Evolutionary conservation across 2,888 invertebrate genomes (phyloP).

Genomic region (Drosophila ezoana): DNA sequence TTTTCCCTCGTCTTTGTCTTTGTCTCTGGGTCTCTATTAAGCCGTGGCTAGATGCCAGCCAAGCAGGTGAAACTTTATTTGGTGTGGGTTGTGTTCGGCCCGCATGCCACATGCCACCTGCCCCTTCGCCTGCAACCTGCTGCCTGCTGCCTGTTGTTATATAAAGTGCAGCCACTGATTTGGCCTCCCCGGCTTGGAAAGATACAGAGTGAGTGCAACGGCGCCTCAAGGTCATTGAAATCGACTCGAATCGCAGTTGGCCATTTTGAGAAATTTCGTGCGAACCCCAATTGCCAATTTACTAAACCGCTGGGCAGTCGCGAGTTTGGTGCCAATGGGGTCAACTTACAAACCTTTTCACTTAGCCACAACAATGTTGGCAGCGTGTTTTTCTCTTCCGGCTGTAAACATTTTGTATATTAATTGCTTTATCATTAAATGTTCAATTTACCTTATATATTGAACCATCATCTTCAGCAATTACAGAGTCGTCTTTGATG

Average conservation of each 20-base stretch:
- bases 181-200: slow-evolving; percentile 32
- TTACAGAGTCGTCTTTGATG: neutral
- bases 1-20: slow-evolving; percentile 42
- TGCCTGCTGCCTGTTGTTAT: slow-evolving; percentile 40
- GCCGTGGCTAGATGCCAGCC: slow-evolving; percentile 50
- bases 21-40: slow-evolving; percentile 22
- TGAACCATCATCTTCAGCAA: slow-evolving; percentile 3
- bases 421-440: slow-evolving; percentile 21
- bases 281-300: slow-evolving; percentile 39
- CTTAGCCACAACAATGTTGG: slow-evolving; percentile 5
- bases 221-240: slow-evolving; percentile 78
- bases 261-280: slow-evolving; percentile 24
- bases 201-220: slow-evolving; percentile 49
- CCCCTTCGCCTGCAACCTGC: neutral
- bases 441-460: slow-evolving; percentile 10
- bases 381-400: slow-evolving; percentile 18
- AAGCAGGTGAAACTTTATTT: slow-evolving; percentile 69
- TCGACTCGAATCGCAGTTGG: slow-evolving; percentile 49
- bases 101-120: neutral
- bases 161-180: slow-evolving; percentile 52
- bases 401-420: slow-evolving; percentile 14
- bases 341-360: slow-evolving; percentile 29
- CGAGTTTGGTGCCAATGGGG: slow-evolving; percentile 35
- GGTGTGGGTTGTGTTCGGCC: slow-evolving; percentile 51
- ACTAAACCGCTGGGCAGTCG: slow-evolving; percentile 13